A percentile compares a stretch with the other conserved stretches of the same genome.
Evolutionary conservation across 2,797 vertebrate genomes (phyloP).

Genomic region (Thunnus albacares): DNA sequence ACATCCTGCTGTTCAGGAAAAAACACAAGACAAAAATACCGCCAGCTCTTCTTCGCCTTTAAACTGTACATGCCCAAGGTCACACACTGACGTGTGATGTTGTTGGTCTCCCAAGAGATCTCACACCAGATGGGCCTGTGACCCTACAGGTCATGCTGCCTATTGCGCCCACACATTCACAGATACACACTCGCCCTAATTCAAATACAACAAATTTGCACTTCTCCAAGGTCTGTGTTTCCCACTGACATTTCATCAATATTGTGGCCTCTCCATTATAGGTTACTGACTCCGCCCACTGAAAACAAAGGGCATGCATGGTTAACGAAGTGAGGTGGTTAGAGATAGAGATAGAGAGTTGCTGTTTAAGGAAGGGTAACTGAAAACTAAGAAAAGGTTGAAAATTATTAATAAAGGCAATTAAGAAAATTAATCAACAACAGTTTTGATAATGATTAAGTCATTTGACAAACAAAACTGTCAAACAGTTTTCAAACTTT

Average conservation of each 20-base stretch:
- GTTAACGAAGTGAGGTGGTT: slow-evolving; percentile 1
- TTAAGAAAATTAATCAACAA: too few relatives aligned
- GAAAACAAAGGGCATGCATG: slow-evolving; percentile 5
- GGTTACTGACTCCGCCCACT: background rate
- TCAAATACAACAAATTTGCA: slow-evolving; percentile 47
- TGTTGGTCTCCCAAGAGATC: slow-evolving; percentile 46
- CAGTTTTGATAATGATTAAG: background rate
- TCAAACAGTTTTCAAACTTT: background rate
- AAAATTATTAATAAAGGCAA: too few relatives aligned
- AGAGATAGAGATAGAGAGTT: background rate
- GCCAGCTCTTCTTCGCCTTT: slow-evolving; percentile 1
- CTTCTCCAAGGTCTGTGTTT: slow-evolving; percentile 17
- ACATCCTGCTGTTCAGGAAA: slow-evolving; percentile 18
- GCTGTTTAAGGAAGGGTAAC: background rate
- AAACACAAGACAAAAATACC: slow-evolving; percentile 15
- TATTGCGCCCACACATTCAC: slow-evolving; percentile 30
- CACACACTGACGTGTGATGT: slow-evolving; percentile 17
- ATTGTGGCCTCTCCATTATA: background rate
- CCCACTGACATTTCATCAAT: slow-evolving; percentile 52
- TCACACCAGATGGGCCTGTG: slow-evolving; percentile 56
- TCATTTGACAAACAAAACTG: background rate
- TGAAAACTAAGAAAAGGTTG: too few relatives aligned
- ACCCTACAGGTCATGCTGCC: slow-evolving; percentile 41
- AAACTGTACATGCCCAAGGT: slow-evolving; percentile 33
- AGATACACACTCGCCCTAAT: slow-evolving; percentile 36